Percentiles rank a stretch among this genome's conserved stretches.
Evolutionary conservation across 2,113 vertebrate species (phyloP).

Genomic region (Natator depressus): DNA sequence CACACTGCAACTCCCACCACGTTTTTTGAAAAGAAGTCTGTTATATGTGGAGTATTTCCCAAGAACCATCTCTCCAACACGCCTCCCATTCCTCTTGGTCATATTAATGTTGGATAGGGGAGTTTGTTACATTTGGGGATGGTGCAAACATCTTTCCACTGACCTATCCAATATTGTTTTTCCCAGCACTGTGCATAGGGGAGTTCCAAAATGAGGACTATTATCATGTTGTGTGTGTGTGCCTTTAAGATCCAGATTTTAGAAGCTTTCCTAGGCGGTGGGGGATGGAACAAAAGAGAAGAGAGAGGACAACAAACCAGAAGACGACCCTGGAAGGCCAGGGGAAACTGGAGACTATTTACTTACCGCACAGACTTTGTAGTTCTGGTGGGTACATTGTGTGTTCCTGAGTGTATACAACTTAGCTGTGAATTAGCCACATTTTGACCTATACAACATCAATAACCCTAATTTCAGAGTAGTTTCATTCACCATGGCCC

Average conservation of each 20-base stretch:
- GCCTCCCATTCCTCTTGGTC: background rate
- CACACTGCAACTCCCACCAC: background rate
- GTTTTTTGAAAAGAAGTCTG: background rate
- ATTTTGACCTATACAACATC: conserved; percentile 61
- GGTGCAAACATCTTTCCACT: background rate
- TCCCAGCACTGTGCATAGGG: background rate
- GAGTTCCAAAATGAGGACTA: background rate
- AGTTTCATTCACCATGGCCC: conserved; percentile 46
- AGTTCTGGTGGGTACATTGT: background rate
- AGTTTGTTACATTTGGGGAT: background rate
- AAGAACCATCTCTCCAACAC: background rate
- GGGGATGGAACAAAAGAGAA: background rate
- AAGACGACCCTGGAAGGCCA: background rate
- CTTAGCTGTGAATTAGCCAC: conserved; percentile 33
- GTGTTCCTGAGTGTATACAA: background rate
- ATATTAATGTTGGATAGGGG: background rate
- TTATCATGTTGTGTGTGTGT: background rate
- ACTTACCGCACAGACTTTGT: background rate
- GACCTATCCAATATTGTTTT: background rate
- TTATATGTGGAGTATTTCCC: background rate
- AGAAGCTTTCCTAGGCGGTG: background rate
- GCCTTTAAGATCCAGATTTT: background rate
- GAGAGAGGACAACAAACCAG: background rate
- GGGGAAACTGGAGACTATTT: background rate
- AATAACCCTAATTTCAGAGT: conserved; percentile 61